These are phyloP conservation scores for Nemopilema nomurai DNA, from an alignment of 30 jellyfish, hydroid and myxozoan species.

Conservation along the genomic window DNA sequence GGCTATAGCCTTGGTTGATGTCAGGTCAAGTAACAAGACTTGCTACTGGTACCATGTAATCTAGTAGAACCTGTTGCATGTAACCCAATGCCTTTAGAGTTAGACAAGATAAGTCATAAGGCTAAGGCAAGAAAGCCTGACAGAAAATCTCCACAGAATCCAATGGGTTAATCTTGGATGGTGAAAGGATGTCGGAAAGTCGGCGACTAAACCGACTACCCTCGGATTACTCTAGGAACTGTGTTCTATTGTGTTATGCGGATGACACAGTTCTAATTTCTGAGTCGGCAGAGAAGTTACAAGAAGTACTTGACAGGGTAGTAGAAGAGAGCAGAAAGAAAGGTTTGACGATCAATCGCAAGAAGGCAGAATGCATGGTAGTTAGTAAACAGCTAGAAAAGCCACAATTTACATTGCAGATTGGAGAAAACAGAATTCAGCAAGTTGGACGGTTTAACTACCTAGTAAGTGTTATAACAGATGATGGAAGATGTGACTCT, in stretches of 20 bases:
- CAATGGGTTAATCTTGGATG: not conserved
- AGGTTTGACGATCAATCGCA: too few relatives aligned
- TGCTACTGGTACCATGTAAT: constrained; percentile 2
- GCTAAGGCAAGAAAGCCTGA: not conserved
- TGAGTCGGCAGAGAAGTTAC: not conserved
- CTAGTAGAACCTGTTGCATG: not conserved
- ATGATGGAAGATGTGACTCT: not conserved
- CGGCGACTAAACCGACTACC: too few relatives aligned
- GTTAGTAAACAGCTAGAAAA: not conserved
- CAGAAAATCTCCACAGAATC: not conserved
- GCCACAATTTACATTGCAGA: not conserved
- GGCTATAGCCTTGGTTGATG: too few relatives aligned
- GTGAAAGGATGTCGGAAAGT: not conserved
- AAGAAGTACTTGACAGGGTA: not conserved
- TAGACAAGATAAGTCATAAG: not conserved
- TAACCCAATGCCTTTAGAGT: not conserved
- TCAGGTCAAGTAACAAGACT: not conserved
- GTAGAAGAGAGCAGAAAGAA: not conserved
- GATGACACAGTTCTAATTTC: not conserved
- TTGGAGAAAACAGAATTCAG: not conserved
- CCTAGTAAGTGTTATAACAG: not conserved
- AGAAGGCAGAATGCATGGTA: too few relatives aligned
- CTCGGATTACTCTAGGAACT: too few relatives aligned
- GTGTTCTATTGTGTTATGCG: constrained; percentile 5
- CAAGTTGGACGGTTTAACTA: not conserved